Conservation (phyloP, 2,113 vertebrate species). For the Aegithalos caudatus region DNA sequence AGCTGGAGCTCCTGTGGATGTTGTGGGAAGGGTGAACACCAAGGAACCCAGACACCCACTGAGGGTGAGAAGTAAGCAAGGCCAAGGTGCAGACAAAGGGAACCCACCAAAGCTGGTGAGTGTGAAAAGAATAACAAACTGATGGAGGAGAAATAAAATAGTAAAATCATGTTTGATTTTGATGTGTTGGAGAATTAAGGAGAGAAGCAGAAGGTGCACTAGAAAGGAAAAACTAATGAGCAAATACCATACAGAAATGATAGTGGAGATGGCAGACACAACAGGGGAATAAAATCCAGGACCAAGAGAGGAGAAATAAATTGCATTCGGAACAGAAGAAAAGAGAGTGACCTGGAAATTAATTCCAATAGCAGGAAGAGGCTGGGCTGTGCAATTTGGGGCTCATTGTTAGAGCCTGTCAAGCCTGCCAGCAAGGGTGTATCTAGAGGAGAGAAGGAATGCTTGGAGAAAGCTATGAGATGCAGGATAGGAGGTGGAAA, state of each 20-base stretch:
- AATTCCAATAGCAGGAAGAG: conserved; percentile 39
- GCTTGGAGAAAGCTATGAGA: neutral
- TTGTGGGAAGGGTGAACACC: neutral
- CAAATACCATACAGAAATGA: neutral
- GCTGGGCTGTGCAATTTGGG: conserved; percentile 6
- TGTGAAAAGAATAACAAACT: neutral
- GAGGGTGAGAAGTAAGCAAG: neutral
- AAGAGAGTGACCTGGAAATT: conserved; percentile 32
- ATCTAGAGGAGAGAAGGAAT: conserved; percentile 12
- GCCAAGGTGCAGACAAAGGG: neutral
- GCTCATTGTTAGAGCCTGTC: neutral
- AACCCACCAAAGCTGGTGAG: neutral
- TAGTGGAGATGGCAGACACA: neutral
- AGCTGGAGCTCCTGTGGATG: neutral
- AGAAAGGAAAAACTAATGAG: neutral
- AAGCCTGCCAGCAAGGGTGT: conserved; percentile 35
- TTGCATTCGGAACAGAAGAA: neutral
- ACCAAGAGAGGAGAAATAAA: neutral
- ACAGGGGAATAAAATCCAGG: neutral
- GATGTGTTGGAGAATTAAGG: neutral
- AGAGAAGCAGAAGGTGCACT: neutral
- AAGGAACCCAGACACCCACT: neutral
- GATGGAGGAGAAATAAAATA: neutral
- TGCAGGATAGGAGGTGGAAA: neutral
- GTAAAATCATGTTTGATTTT: neutral